A percentile compares a stretch with the other conserved stretches of the same genome.
Evolutionary conservation across 2,888 invertebrate species (phyloP).

Genomic region (Nomada hirtipes): DNA sequence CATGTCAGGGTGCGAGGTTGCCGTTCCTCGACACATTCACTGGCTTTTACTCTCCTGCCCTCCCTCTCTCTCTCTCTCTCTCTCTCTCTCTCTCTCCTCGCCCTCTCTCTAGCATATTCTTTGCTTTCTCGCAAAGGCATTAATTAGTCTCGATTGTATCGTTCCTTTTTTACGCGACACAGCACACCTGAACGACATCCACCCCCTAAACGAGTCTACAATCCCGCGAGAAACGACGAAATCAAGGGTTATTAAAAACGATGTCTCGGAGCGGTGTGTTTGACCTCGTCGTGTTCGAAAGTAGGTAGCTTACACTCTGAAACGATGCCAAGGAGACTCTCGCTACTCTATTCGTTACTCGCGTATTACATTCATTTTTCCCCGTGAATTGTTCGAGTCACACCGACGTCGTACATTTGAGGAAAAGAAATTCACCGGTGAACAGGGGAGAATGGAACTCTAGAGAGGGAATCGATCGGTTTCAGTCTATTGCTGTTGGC

Average conservation of each 20-base stretch:
- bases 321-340: conserved; percentile 64
- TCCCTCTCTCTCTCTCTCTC: neutral
- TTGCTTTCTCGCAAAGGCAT: neutral
- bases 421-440: neutral
- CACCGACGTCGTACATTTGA: neutral
- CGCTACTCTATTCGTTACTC: conserved; percentile 33
- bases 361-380: conserved; percentile 26
- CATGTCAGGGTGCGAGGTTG: conserved; percentile 70
- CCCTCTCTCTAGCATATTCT: neutral
- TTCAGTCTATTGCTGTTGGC: conserved; percentile 6
- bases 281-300: conserved; percentile 61
- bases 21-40: conserved; percentile 58
- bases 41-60: conserved; percentile 18
- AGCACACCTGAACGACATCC: neutral
- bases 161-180: neutral
- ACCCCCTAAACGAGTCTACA: neutral
- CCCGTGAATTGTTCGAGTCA: neutral
- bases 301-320: conserved; percentile 57
- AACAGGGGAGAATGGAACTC: neutral
- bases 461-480: neutral
- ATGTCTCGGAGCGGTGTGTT: conserved; percentile 45
- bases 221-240: conserved; percentile 40
- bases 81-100: neutral
- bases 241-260: conserved; percentile 60
- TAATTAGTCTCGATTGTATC: neutral